Conservation (phyloP, 2,113 vertebrate genomes). For the Paraplagusia blochii region DNA sequence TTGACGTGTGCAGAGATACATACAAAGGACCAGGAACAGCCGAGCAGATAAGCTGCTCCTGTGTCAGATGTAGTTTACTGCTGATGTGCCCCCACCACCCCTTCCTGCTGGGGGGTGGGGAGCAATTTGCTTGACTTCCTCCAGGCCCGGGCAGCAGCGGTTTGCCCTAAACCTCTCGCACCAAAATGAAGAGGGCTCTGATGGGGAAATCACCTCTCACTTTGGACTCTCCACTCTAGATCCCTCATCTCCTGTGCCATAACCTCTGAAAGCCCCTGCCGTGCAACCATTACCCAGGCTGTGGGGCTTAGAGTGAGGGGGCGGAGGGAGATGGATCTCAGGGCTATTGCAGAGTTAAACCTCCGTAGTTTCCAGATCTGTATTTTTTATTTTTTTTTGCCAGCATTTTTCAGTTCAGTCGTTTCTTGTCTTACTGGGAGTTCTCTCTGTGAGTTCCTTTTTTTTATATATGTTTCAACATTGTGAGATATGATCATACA, state of each 20-base stretch:
- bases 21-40: slow-evolving; percentile 6
- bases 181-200: slow-evolving; percentile 65
- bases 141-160: slow-evolving; percentile 29
- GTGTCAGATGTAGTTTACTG: slow-evolving; percentile 45
- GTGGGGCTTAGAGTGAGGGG: slow-evolving; percentile 64
- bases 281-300: slow-evolving; percentile 58
- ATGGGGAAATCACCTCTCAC: slow-evolving; percentile 68
- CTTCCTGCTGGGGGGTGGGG: slow-evolving; percentile 53
- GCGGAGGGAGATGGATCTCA: slow-evolving; percentile 60
- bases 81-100: slow-evolving; percentile 1
- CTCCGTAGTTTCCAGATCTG: slow-evolving; percentile 60
- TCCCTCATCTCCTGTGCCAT: slow-evolving; percentile 67
- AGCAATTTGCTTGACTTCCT: slow-evolving; percentile 67
- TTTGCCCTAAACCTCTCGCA: slow-evolving; percentile 14
- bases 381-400: slow-evolving; percentile 67
- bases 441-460: neutral
- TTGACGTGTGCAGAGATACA: slow-evolving; percentile 13
- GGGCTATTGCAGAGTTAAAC: slow-evolving; percentile 52
- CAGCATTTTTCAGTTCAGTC: slow-evolving; percentile 40
- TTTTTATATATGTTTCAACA: too few species aligned
- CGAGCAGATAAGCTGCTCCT: slow-evolving; percentile 24
- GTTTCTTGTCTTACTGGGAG: slow-evolving; percentile 40
- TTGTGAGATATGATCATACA: too few species aligned
- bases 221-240: slow-evolving; percentile 61
- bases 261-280: slow-evolving; percentile 63